Evolutionary conservation across 2,888 invertebrate genomes (phyloP).

Genomic region (Cheilosia vernalis): DNA sequence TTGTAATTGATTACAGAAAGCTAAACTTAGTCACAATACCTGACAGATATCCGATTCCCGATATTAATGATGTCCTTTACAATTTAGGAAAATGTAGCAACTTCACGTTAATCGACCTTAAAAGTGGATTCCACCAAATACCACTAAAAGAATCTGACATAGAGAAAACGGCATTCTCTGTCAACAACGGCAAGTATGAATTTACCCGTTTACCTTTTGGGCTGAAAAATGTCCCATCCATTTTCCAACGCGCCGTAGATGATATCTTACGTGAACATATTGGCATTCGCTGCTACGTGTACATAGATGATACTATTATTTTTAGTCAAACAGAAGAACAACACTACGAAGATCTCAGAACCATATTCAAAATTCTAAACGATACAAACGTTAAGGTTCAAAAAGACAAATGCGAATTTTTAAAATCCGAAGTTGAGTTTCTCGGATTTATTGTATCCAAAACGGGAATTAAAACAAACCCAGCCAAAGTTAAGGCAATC

Average conservation of each 20-base stretch:
- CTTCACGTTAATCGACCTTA: constrained; percentile 56
- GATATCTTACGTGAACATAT: background rate
- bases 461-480: constrained; percentile 58
- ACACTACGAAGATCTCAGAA: too few species aligned
- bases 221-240: background rate
- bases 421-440: constrained; percentile 54
- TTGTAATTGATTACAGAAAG: constrained; percentile 21
- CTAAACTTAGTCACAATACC: constrained; percentile 39
- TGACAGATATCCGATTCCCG: constrained; percentile 54
- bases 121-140: constrained; percentile 69
- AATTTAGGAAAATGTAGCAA: constrained; percentile 46
- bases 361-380: background rate
- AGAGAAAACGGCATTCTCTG: constrained; percentile 48
- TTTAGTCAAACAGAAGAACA: too few species aligned
- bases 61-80: constrained; percentile 52
- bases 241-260: background rate
- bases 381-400: background rate
- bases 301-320: too few species aligned
- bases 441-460: constrained; percentile 53
- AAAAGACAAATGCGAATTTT: constrained; percentile 33
- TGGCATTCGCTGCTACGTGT: too few species aligned
- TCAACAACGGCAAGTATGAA: constrained; percentile 14
- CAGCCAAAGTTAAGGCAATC: constrained; percentile 61
- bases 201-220: constrained; percentile 5
- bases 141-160: background rate